Evolutionary conservation across 2,888 invertebrate genomes (phyloP).

Genomic region (Serrognathus titanus): DNA sequence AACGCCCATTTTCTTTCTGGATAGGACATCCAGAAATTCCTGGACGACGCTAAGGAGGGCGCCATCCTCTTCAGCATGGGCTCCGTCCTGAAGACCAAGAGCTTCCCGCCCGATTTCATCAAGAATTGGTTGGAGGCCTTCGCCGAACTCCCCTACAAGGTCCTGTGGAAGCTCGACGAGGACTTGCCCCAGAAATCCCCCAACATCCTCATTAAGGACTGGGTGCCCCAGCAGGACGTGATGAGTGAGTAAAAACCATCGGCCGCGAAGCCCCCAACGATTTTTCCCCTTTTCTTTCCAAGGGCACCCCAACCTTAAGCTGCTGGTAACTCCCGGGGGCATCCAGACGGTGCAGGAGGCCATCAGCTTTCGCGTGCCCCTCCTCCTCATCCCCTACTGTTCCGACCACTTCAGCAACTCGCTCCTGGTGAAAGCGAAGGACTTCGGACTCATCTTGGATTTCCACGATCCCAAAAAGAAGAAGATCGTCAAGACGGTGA

Average conservation of each 20-base stretch:
- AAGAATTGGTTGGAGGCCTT: slow-evolving; percentile 41
- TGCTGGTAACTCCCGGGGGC: slow-evolving; percentile 52
- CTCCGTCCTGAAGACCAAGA: slow-evolving; percentile 41
- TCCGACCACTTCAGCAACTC: slow-evolving; percentile 37
- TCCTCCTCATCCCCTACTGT: slow-evolving; percentile 47
- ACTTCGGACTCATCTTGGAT: slow-evolving; percentile 15
- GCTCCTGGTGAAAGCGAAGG: slow-evolving; percentile 9
- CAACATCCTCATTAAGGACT: slow-evolving; percentile 46
- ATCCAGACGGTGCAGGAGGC: slow-evolving; percentile 50
- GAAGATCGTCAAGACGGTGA: slow-evolving; percentile 12
- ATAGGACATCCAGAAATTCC: slow-evolving; percentile 40
- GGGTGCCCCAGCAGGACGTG: slow-evolving; percentile 47
- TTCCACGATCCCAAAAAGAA: slow-evolving; percentile 11
- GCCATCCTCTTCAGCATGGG: slow-evolving; percentile 49
- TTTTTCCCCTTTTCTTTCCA: slow-evolving; percentile 12
- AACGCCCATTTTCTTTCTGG: not conserved
- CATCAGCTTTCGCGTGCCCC: slow-evolving; percentile 44
- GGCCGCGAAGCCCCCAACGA: not conserved
- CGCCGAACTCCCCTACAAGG: slow-evolving; percentile 43
- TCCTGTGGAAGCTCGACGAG: slow-evolving; percentile 50
- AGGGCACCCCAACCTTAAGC: slow-evolving; percentile 48
- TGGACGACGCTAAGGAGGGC: slow-evolving; percentile 42
- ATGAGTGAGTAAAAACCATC: slow-evolving; percentile 30
- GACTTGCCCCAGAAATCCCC: slow-evolving; percentile 33
- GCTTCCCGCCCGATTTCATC: slow-evolving; percentile 36